Conservation (phyloP, 1,140 invertebrate species). For the Acromyrmex heyeri region DNA sequence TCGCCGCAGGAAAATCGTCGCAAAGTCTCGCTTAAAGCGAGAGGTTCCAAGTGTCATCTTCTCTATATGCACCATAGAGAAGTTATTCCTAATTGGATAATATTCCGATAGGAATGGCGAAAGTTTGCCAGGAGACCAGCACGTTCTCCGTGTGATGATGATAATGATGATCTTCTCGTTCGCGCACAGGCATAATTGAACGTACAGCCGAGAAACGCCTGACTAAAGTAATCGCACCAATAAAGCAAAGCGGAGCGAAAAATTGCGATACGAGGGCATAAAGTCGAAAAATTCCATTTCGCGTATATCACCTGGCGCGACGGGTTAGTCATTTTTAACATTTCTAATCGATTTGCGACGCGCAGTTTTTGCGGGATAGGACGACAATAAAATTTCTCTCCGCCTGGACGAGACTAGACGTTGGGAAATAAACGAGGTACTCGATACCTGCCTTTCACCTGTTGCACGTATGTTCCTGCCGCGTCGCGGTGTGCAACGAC, state of each 20-base stretch:
- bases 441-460: slow-evolving; percentile 80
- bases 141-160: background rate
- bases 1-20: slow-evolving; percentile 27
- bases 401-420: slow-evolving; percentile 21
- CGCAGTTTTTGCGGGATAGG: slow-evolving; percentile 37
- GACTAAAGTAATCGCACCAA: background rate
- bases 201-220: background rate
- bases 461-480: slow-evolving; percentile 77
- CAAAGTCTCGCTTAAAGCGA: background rate
- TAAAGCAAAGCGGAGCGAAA: background rate
- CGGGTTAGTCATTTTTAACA: slow-evolving; percentile 13
- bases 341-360: slow-evolving; percentile 38
- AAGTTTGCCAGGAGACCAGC: background rate
- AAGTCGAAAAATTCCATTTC: slow-evolving; percentile 5
- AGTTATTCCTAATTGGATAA: slow-evolving; percentile 14
- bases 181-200: slow-evolving; percentile 1
- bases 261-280: background rate
- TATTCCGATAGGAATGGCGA: background rate
- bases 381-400: slow-evolving; percentile 61
- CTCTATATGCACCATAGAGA: background rate
- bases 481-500: slow-evolving; percentile 41
- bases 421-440: slow-evolving; percentile 67
- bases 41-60: background rate
- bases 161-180: background rate
- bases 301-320: background rate